Conservation (phyloP, 2,113 vertebrate species). For the Hydrolagus affinis region DNA sequence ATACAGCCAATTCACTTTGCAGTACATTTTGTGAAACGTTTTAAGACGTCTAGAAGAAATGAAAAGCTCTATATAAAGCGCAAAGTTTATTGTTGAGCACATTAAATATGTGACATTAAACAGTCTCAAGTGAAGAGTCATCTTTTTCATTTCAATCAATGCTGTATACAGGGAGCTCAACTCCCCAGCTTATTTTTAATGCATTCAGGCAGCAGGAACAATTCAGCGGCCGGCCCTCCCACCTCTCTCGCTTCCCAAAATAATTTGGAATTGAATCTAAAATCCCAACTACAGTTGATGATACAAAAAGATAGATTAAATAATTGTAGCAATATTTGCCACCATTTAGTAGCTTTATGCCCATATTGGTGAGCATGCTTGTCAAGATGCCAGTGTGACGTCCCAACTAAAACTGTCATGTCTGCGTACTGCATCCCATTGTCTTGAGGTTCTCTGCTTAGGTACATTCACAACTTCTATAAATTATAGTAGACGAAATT, state of each 20-base stretch:
- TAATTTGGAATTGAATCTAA: slow-evolving; percentile 4
- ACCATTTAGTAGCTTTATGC: no score
- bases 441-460: background rate
- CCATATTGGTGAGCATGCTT: no score
- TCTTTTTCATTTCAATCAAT: background rate
- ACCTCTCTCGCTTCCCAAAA: no score
- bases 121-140: background rate
- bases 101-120: no score
- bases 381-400: no score
- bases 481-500: background rate
- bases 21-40: no score
- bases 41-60: no score
- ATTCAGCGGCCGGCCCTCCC: no score
- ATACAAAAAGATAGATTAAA: background rate
- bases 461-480: background rate
- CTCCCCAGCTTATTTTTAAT: background rate
- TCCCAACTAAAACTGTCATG: slow-evolving; percentile 35
- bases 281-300: background rate
- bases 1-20: no score
- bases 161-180: background rate
- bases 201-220: background rate
- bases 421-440: no score
- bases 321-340: background rate
- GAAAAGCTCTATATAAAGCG: no score
- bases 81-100: no score